Evolutionary conservation across 1,140 invertebrate species (phyloP).

Genomic region (Drosophila hydei): DNA sequence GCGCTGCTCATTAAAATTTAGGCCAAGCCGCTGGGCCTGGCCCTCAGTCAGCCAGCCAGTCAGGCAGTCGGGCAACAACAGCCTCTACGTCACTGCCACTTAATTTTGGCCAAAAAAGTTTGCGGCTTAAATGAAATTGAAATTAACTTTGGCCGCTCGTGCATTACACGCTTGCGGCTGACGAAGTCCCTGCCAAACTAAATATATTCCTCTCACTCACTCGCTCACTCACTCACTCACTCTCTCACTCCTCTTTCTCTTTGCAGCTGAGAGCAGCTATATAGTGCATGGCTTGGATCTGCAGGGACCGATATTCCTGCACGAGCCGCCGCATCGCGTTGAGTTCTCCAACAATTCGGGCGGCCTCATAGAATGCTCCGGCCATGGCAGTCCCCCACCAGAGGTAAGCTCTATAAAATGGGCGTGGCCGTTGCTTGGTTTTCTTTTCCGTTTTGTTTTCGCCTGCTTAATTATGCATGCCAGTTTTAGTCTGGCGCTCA

Average conservation of each 20-base stretch:
- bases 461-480: slow-evolving; percentile 75
- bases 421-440: neutral
- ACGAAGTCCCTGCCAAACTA: slow-evolving; percentile 3
- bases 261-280: slow-evolving; percentile 69
- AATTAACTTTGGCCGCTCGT: slow-evolving; percentile 70
- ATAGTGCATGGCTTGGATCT: slow-evolving; percentile 87
- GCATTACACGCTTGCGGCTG: slow-evolving; percentile 18
- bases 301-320: slow-evolving; percentile 90
- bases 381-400: slow-evolving; percentile 90
- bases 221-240: slow-evolving; percentile 7
- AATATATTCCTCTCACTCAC: neutral
- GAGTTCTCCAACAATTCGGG: slow-evolving; percentile 95
- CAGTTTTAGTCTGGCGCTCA: slow-evolving; percentile 48
- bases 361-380: slow-evolving; percentile 91
- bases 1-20: slow-evolving; percentile 78
- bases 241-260: slow-evolving; percentile 26
- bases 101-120: slow-evolving; percentile 60
- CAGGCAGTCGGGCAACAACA: neutral
- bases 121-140: slow-evolving; percentile 71
- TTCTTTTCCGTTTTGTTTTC: slow-evolving; percentile 40
- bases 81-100: slow-evolving; percentile 40
- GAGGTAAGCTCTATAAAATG: slow-evolving; percentile 66
- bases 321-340: slow-evolving; percentile 91
- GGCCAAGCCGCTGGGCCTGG: slow-evolving; percentile 55
- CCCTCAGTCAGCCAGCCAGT: too few species aligned